Base-by-base conservation (phyloP, 1,140 invertebrate genomes). In the Caenorhabditis remanei region DNA sequence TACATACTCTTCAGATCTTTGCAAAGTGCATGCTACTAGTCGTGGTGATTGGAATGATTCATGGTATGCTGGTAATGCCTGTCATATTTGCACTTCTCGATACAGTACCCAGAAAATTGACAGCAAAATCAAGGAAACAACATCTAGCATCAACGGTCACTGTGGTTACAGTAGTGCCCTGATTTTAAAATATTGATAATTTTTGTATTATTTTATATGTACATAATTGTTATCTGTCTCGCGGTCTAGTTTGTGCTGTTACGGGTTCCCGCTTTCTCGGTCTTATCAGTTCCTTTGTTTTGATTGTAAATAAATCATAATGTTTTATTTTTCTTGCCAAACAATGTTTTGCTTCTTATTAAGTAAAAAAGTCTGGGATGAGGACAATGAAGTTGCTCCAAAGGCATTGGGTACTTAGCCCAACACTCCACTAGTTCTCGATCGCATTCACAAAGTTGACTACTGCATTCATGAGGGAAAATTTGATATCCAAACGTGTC, bases 1-100 rank as follows among this genome's bases (percentile, higher is more conserved):
- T 53, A 53, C 16, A 53, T 11, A 58, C 32, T 32, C 32, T 63
- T 63, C 46, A 97, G 43, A 97, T 98, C 0, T 99, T 99, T 94
- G 98, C 98, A 93, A 98, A 98, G 93, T 98, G 98, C 94, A 97
- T 99, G 41, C 97, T 98, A 92, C 94, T 98, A 84, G 97, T 98
- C 0, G 96, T 98, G 83, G 95, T 97, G 91, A 96, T 98, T 89
- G 97, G 97, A 53, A 96, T 97, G 1, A 95, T 98, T 94, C 97
- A 99, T 91, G 97, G 97, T 0, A 94, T 98, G 1, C 95, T 98
- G 88, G 93, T 99, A 0, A 93, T 98, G 8, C 97, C 97, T 0
- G 97, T 98, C 0, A 93, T 98, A 0, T 93, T 99, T 0, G 97
- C 79, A 14, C 56, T 86, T 50, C 40, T 79, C 4, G 71, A 79